A percentile compares a stretch with the other conserved stretches of the same genome.
phyloP scores from a whole-genome alignment of 2,797 vertebrate genomes.

The Sternotherus odoratus region DNA sequence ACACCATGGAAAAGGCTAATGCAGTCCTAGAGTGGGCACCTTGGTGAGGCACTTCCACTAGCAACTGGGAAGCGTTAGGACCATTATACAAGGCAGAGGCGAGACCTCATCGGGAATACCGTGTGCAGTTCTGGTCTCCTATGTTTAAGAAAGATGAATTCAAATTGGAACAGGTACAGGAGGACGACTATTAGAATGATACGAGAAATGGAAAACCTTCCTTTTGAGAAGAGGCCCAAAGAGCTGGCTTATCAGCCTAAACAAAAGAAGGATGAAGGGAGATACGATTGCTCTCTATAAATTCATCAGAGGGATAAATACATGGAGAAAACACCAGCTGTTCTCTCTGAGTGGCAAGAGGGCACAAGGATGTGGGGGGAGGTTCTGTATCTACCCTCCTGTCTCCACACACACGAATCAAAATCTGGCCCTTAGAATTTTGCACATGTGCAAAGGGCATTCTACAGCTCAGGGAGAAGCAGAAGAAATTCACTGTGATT shows the following conservation, averaged over 20 bases:
- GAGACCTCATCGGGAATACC: neutral
- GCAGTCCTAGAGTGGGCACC: neutral
- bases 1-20: neutral
- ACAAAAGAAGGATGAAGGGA: neutral
- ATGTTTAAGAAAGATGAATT: neutral
- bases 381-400: neutral
- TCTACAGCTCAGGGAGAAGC: neutral
- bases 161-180: neutral
- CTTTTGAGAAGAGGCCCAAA: neutral
- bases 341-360: neutral
- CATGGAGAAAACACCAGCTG: fast-evolving
- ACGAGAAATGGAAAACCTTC: neutral
- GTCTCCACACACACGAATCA: neutral
- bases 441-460: neutral
- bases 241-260: neutral
- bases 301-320: neutral
- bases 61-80: neutral
- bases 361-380: neutral
- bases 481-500: fast-evolving
- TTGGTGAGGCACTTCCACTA: neutral
- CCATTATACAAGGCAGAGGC: no score
- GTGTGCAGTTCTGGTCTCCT: neutral
- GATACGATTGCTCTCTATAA: neutral
- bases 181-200: neutral
- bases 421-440: no score